These are phyloP conservation scores for Neoascia interrupta DNA, from an alignment of 2,888 invertebrate species.

Conservation along the genomic window DNA sequence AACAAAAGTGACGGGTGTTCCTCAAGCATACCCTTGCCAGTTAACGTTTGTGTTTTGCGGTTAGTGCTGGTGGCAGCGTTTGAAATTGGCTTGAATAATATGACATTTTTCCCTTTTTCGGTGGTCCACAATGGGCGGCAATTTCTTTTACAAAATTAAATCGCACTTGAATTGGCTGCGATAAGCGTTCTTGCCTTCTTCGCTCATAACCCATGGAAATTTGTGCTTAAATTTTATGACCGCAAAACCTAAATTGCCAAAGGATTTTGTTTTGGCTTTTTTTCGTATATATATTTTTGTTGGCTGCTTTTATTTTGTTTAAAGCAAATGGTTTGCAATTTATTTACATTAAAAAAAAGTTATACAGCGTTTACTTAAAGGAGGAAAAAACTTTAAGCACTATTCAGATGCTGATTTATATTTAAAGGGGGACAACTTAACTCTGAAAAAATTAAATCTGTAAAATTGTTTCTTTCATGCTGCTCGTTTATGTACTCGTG, in stretches of 20 bases:
- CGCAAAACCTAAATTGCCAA: constrained; percentile 55
- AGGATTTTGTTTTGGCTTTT: constrained; percentile 31
- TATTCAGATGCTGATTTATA: too few species aligned
- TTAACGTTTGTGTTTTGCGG: constrained; percentile 17
- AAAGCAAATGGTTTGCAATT: too few species aligned
- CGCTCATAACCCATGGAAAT: constrained; percentile 41
- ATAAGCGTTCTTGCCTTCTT: constrained; percentile 53
- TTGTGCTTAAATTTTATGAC: constrained; percentile 52
- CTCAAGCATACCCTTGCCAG: not conserved
- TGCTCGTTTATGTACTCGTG: too few species aligned
- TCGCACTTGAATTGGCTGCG: constrained; percentile 60
- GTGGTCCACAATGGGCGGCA: constrained; percentile 40
- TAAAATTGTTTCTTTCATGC: too few species aligned
- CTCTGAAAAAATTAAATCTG: too few species aligned
- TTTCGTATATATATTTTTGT: not conserved
- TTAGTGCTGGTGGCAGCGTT: constrained; percentile 10
- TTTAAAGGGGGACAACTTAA: too few species aligned
- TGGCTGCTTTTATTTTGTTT: constrained; percentile 20
- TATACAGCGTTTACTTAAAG: too few species aligned
- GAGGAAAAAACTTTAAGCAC: too few species aligned
- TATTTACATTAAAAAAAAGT: too few species aligned
- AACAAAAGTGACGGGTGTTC: constrained; percentile 1
- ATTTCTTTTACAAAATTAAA: constrained; percentile 55
- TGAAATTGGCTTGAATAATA: constrained; percentile 31
- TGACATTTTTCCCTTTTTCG: constrained; percentile 1